Conservation (phyloP, 2,113 vertebrate genomes). For the Riparia riparia region DNA sequence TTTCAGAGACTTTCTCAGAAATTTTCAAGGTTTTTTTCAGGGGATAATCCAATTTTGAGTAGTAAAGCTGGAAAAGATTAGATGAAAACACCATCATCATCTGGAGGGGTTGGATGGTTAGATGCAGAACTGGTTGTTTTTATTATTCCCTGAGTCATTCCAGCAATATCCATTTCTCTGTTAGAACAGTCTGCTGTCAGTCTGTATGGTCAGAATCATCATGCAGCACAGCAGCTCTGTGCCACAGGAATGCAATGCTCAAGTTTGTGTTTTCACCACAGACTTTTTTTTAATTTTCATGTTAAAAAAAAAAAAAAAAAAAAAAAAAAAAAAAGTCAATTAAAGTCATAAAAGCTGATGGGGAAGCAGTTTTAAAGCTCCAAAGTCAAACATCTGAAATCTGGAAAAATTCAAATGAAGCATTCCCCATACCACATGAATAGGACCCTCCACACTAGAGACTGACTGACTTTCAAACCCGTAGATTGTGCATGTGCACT, state of each 20-base stretch:
- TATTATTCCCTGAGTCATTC: not conserved
- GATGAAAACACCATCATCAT: not conserved
- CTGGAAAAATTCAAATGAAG: slow-evolving; percentile 1
- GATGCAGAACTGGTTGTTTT: not conserved
- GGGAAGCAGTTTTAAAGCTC: not conserved
- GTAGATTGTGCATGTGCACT: not conserved
- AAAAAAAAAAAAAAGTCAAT: not conserved
- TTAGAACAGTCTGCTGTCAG: not conserved
- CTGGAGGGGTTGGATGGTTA: not conserved
- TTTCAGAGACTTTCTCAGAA: not conserved
- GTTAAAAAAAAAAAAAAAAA: not conserved
- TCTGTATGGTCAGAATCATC: not conserved
- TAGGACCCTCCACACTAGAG: not conserved
- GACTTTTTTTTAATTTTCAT: not conserved
- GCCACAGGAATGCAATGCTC: slow-evolving; percentile 20
- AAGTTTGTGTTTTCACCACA: slow-evolving; percentile 6
- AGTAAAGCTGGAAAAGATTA: not conserved
- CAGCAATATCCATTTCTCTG: not conserved
- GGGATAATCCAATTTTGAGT: not conserved
- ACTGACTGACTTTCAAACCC: not conserved
- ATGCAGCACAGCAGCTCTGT: not conserved
- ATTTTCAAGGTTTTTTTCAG: not conserved
- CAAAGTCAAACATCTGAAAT: slow-evolving; percentile 22
- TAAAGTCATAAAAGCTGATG: slow-evolving; percentile 16
- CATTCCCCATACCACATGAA: not conserved